Evolutionary conservation across 2,113 vertebrate genomes (phyloP).

Genomic region (Gavialis gangeticus): DNA sequence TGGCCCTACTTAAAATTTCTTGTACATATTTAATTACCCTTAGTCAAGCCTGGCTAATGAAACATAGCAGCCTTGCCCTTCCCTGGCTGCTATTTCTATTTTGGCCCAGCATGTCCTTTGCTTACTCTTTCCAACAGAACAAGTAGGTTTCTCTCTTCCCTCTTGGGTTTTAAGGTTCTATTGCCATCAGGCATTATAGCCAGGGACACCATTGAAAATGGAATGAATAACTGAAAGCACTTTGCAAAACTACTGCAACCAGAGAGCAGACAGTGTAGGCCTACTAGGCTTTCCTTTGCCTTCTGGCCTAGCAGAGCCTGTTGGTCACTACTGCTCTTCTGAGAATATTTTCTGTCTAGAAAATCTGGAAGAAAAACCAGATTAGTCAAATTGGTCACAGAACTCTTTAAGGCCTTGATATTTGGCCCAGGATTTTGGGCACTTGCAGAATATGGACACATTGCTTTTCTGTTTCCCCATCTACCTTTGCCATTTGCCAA

Average conservation of each 20-base stretch:
- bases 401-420: not conserved
- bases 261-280: slow-evolving; percentile 6
- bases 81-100: slow-evolving; percentile 83
- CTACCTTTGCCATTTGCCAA: slow-evolving; percentile 29
- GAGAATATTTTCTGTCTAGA: not conserved
- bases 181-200: slow-evolving; percentile 69
- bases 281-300: not conserved
- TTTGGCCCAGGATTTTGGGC: not conserved
- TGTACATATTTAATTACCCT: slow-evolving; percentile 80
- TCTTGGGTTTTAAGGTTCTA: slow-evolving; percentile 74
- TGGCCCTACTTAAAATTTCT: slow-evolving; percentile 76
- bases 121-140: slow-evolving; percentile 73
- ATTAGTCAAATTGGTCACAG: not conserved
- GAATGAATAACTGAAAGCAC: slow-evolving; percentile 61
- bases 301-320: slow-evolving; percentile 5
- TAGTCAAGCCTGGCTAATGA: slow-evolving; percentile 79
- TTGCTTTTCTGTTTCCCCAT: slow-evolving; percentile 25
- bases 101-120: slow-evolving; percentile 79
- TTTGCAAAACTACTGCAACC: slow-evolving; percentile 70
- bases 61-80: slow-evolving; percentile 77
- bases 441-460: slow-evolving; percentile 15
- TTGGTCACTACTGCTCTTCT: not conserved
- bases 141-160: slow-evolving; percentile 74
- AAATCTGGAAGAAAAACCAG: slow-evolving; percentile 23
- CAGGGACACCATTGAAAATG: slow-evolving; percentile 70